These are phyloP conservation scores for Leucoraja ocellata DNA, from an alignment of 2,797 vertebrate genomes.

Conservation along the genomic window DNA sequence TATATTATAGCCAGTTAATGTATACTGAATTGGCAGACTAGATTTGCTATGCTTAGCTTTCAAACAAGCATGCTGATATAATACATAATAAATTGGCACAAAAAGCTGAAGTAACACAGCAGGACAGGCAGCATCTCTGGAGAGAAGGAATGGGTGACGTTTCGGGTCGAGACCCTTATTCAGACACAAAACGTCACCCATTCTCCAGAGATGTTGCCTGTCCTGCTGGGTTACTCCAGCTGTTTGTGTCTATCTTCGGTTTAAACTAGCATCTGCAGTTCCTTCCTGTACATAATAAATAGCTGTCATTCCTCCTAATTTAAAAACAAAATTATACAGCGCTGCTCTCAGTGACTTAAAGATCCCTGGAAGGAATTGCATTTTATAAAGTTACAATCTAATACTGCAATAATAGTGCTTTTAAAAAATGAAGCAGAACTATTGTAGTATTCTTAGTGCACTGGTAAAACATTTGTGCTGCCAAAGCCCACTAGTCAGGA, in stretches of 20 bases:
- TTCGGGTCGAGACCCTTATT: too few relatives aligned
- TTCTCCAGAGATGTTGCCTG: too few relatives aligned
- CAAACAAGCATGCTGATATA: background rate
- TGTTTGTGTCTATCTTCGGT: too few relatives aligned
- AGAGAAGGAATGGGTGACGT: too few relatives aligned
- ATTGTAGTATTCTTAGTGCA: constrained; percentile 44
- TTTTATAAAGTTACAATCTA: constrained; percentile 8
- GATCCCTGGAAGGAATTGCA: background rate
- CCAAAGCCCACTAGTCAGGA: constrained; percentile 48
- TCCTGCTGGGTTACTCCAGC: too few relatives aligned
- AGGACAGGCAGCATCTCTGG: too few relatives aligned
- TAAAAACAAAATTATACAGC: background rate
- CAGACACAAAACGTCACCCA: too few relatives aligned
- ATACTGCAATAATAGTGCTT: background rate
- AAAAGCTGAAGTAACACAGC: too few relatives aligned
- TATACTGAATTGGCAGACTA: background rate
- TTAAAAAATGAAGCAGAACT: background rate
- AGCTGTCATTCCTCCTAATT: background rate
- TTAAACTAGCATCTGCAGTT: too few relatives aligned
- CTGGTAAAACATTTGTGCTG: constrained; percentile 42
- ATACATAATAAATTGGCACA: too few relatives aligned
- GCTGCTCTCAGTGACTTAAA: background rate
- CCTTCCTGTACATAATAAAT: background rate
- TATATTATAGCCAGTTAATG: background rate
- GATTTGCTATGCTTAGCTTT: background rate